Base-by-base conservation (phyloP, 2,888 invertebrate genomes). In the Bombyx huttoni region DNA sequence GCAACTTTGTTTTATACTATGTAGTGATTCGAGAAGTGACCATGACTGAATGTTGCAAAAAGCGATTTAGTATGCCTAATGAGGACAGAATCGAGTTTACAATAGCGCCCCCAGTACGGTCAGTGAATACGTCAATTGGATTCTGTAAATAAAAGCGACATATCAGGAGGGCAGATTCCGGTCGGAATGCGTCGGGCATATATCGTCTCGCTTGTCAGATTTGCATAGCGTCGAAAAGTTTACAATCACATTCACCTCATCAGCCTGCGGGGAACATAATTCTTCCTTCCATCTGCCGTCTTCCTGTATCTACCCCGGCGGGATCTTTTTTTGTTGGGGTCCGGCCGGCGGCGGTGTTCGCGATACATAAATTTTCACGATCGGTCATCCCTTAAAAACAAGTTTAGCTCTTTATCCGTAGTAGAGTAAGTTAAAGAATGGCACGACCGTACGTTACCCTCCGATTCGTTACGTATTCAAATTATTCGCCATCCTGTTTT, bases 371-470 rank as follows among this genome's bases (percentile, higher is more conserved):
- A 89, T 89, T 87, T 84, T 70, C 78, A 81, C 82, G 77, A 84
- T 82, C 86, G 89, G 89, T 86, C 89, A 88, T 89, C 89, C 89
- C 88, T 88, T 88, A 83, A 89, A 87, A 86, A 86, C 85, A 86
- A 85, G 85, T 87, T 87, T 81, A 85, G 83, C 87, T 86, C 85
- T 87, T 85, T 84, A 87, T 87, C 81, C 81, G 67, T 68, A 70
- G 73, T 72, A 77, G 78, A 84, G 80, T 73, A 79, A 80, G 82
- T 81, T 83, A 74, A 87, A 87, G 86, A 86, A 87, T 85, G 78
- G 83, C 73, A 64, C 78, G 73, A 57, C 73, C 79, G 81, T 80
- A 64, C 80, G 80, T 79, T 75, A 81, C 84, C 85, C 83, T 81
- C 78, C 75, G 64, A 78, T 85, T 86, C 86, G 84, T 85, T 87